phyloP scores from a whole-genome alignment of 2,113 vertebrate genomes.

The Forbesichthys papilliferus region DNA sequence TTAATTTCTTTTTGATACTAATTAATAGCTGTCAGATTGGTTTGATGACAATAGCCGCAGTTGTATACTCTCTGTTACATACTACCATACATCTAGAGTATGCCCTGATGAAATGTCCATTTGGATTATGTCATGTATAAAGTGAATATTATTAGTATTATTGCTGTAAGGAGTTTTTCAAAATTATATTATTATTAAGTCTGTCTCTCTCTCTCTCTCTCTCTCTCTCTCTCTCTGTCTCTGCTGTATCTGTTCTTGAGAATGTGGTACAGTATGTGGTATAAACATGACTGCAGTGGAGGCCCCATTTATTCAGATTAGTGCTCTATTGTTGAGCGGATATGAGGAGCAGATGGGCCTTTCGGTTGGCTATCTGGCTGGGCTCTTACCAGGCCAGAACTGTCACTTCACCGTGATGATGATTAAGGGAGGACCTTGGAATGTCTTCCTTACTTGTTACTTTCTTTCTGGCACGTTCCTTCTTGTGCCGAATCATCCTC shows the following conservation, averaged over 20 bases:
- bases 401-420: conserved; percentile 69
- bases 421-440: conserved; percentile 68
- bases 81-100: too few species aligned
- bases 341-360: conserved; percentile 70
- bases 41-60: too few species aligned
- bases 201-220: background rate
- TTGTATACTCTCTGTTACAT: too few species aligned
- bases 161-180: too few species aligned
- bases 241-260: conserved; percentile 3
- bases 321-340: conserved; percentile 56
- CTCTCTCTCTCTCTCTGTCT: conserved; percentile 25
- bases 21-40: too few species aligned
- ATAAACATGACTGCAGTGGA: conserved; percentile 24
- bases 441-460: conserved; percentile 19
- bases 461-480: background rate
- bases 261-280: conserved; percentile 45
- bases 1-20: too few species aligned
- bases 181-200: too few species aligned
- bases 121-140: too few species aligned
- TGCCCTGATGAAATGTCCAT: too few species aligned
- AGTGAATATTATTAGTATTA: too few species aligned
- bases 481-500: background rate
- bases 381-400: conserved; percentile 24
- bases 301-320: conserved; percentile 77
- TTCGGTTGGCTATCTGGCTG: conserved; percentile 41